A percentile compares a stretch with the other conserved stretches of the same genome.
These are phyloP conservation scores for Meloe dianella DNA, from an alignment of 2,888 invertebrate genomes.

Conservation along the genomic window DNA sequence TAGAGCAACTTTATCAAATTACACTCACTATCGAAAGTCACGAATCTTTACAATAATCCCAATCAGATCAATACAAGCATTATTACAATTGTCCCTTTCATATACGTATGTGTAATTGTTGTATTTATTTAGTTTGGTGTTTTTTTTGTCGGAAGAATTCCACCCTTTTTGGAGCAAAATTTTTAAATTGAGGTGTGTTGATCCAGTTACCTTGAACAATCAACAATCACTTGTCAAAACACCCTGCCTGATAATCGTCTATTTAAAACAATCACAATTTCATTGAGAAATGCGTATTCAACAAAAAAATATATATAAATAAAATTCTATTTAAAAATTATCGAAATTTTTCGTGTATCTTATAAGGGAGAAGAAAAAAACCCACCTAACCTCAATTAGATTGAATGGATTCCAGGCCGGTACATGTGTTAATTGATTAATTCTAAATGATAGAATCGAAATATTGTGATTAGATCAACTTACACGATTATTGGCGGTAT, in stretches of 20 bases:
- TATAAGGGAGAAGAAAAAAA: background rate
- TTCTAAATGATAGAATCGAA: background rate
- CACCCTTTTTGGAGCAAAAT: background rate
- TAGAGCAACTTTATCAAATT: background rate
- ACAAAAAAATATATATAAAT: background rate
- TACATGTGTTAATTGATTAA: background rate
- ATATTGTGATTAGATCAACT: conserved; percentile 42
- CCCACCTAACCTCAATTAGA: conserved; percentile 1
- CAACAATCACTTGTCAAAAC: conserved; percentile 12
- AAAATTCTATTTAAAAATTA: background rate
- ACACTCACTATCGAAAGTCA: background rate
- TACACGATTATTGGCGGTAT: conserved; percentile 59
- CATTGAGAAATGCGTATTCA: background rate
- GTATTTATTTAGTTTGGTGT: no score
- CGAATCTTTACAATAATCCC: background rate
- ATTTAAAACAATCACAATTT: background rate
- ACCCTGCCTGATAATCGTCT: background rate
- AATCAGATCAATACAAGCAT: background rate
- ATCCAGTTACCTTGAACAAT: conserved; percentile 21
- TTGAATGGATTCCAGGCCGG: background rate
- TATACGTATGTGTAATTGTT: no score
- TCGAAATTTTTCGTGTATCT: background rate
- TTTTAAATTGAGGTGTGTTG: background rate
- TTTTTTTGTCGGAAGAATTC: background rate
- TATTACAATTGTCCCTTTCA: background rate